phyloP scores from a whole-genome alignment of 2,797 vertebrate genomes.

The Basileuterus tristriatus region DNA sequence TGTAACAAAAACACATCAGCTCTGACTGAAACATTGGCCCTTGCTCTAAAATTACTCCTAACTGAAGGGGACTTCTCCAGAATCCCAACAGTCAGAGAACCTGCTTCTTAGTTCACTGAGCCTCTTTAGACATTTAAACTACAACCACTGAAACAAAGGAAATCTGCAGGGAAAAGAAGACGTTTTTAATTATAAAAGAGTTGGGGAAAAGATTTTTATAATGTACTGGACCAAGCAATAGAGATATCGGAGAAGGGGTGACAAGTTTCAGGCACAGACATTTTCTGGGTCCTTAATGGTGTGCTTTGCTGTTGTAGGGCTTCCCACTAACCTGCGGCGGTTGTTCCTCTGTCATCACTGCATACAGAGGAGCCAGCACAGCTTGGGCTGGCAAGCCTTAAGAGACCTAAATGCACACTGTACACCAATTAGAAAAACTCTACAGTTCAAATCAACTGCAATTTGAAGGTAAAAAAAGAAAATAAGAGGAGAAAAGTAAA shows the following conservation, averaged over 20 bases:
- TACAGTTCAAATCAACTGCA: not conserved
- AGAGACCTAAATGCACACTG: not conserved
- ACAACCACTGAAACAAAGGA: not conserved
- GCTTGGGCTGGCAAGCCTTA: not conserved
- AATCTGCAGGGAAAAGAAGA: not conserved
- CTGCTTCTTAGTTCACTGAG: not conserved
- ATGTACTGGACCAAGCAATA: accelerated
- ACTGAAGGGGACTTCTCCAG: not conserved
- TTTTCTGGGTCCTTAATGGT: not conserved
- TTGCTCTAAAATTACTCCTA: not conserved
- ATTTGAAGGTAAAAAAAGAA: not conserved
- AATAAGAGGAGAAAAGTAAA: not conserved
- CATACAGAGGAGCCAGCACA: not conserved
- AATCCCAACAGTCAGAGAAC: not conserved
- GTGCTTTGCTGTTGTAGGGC: not conserved
- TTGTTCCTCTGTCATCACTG: not conserved
- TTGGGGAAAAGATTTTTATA: not conserved
- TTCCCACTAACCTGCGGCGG: not conserved
- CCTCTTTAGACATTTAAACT: not conserved
- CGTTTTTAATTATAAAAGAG: not conserved
- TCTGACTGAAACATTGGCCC: not conserved
- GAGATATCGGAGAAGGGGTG: not conserved
- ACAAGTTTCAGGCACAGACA: not conserved
- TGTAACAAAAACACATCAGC: not conserved
- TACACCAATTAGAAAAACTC: not conserved